These are phyloP conservation scores for Pollenia griseotomentosa DNA, from an alignment of 2,888 invertebrate genomes.

Conservation along the genomic window DNA sequence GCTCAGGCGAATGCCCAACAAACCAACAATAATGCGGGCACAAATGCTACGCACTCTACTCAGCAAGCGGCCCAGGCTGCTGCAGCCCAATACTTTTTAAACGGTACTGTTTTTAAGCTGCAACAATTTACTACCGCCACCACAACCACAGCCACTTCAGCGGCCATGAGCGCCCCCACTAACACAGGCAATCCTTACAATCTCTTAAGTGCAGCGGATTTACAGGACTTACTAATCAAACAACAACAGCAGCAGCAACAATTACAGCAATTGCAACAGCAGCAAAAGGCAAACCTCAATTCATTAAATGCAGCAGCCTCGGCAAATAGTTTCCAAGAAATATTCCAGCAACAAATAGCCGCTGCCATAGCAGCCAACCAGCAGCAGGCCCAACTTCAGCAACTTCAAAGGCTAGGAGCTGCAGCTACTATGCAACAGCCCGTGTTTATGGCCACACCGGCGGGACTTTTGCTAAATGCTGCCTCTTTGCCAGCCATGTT, in stretches of 20 bases:
- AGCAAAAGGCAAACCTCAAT: conserved; percentile 75
- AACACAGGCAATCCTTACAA: conserved; percentile 79
- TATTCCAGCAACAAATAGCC: conserved; percentile 79
- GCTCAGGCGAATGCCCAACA: conserved; percentile 67
- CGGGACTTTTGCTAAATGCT: conserved; percentile 82
- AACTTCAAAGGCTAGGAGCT: conserved; percentile 77
- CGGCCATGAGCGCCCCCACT: conserved; percentile 78
- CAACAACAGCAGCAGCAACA: conserved; percentile 77
- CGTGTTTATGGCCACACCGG: conserved; percentile 83
- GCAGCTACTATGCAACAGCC: conserved; percentile 81
- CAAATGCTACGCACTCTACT: conserved; percentile 77
- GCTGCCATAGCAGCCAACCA: conserved; percentile 76
- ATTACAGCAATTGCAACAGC: conserved; percentile 74
- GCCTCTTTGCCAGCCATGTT: conserved; percentile 83
- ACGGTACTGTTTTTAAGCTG: conserved; percentile 84
- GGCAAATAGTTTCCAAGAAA: conserved; percentile 79
- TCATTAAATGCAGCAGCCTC: conserved; percentile 76
- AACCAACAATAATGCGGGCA: conserved; percentile 70
- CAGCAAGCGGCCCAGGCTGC: conserved; percentile 81
- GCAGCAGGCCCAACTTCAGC: conserved; percentile 79
- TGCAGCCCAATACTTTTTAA: conserved; percentile 83
- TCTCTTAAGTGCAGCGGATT: conserved; percentile 78
- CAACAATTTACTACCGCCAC: conserved; percentile 82
- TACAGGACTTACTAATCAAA: conserved; percentile 80
- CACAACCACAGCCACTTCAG: conserved; percentile 81